phyloP scores from a whole-genome alignment of 30 jellyfish, hydroid and myxozoan genomes.

The Cassiopea xamachana region DNA sequence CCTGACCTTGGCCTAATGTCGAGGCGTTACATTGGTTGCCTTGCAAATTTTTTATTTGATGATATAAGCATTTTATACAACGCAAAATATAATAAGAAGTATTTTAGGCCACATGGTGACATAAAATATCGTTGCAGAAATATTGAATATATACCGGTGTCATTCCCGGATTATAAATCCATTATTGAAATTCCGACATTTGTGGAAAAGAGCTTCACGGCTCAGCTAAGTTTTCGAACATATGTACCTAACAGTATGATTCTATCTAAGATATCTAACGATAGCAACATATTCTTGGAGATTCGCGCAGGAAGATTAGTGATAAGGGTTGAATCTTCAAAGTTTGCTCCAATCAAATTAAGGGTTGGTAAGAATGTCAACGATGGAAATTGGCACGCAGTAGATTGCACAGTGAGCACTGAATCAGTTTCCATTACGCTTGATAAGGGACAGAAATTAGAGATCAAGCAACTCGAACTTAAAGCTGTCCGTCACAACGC shows the following conservation, averaged over 20 bases:
- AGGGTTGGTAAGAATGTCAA: constrained; percentile 66
- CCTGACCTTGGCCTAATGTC: constrained; percentile 61
- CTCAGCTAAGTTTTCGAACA: constrained; percentile 79
- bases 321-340: constrained; percentile 72
- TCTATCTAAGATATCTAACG: constrained; percentile 73
- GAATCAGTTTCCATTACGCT: constrained; percentile 45
- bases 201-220: constrained; percentile 73
- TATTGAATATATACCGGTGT: constrained; percentile 77
- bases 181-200: constrained; percentile 75
- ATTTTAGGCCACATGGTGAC: constrained; percentile 76
- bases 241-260: constrained; percentile 76
- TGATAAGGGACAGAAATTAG: constrained; percentile 52
- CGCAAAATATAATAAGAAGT: constrained; percentile 77
- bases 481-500: constrained; percentile 60
- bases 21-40: constrained; percentile 85
- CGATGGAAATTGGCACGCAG: constrained; percentile 97
- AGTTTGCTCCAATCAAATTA: constrained; percentile 68
- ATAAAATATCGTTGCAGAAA: constrained; percentile 73
- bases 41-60: constrained; percentile 78
- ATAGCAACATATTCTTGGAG: constrained; percentile 78
- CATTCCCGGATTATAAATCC: constrained; percentile 82
- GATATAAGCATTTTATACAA: constrained; percentile 72
- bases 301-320: constrained; percentile 69
- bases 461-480: constrained; percentile 47
- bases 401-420: constrained; percentile 66